Percentiles rank a stretch among this genome's conserved stretches.
These are phyloP conservation scores for Blastomussa wellsi DNA, from an alignment of 92 coral and sea anemone genomes.

Conservation along the genomic window DNA sequence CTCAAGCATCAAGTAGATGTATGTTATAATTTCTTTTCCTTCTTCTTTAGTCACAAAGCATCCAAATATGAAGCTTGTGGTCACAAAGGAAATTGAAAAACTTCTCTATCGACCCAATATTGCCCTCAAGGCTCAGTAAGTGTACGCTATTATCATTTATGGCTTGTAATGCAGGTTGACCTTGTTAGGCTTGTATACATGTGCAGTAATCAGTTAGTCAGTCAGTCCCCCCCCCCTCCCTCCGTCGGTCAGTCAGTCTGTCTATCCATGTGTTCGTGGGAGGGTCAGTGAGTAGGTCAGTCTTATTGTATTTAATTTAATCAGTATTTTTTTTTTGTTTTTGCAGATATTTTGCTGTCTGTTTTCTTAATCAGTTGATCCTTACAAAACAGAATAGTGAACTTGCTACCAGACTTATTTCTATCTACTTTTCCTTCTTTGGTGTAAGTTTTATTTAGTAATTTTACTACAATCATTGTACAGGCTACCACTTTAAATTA, in stretches of 20 bases:
- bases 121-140: conserved; percentile 96
- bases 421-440: conserved; percentile 93
- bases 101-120: conserved; percentile 93
- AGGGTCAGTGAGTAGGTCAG: not conserved
- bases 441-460: conserved; percentile 58
- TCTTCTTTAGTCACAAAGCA: conserved; percentile 80
- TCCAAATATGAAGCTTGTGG: conserved; percentile 92
- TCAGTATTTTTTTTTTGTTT: not conserved
- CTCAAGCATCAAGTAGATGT: not conserved
- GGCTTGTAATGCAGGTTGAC: no score
- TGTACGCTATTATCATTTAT: not conserved
- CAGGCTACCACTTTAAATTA: not conserved
- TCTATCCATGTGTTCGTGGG: no score
- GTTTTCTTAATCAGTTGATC: conserved; percentile 92
- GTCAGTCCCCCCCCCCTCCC: no score
- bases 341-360: conserved; percentile 89
- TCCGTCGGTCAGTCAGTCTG: not conserved
- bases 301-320: no score
- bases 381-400: conserved; percentile 74
- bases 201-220: no score
- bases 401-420: conserved; percentile 84
- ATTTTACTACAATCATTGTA: not conserved
- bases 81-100: conserved; percentile 84
- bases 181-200: no score
- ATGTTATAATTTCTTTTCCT: not conserved